A percentile compares a stretch with the other conserved stretches of the same genome.
Conservation (phyloP, 1,140 invertebrate species). For the Sitobion miscanthi region DNA sequence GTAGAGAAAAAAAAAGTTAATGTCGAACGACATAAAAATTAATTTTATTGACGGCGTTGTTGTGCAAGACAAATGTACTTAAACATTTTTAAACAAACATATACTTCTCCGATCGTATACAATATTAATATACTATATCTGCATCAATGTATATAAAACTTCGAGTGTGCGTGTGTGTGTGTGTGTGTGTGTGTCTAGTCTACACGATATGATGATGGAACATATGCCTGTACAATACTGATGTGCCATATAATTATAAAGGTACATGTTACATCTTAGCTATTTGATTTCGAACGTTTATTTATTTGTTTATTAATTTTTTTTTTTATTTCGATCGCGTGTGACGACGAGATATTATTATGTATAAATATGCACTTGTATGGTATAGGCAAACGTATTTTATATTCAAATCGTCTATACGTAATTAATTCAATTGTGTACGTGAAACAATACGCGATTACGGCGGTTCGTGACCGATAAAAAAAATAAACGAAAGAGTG, state of each 20-base stretch:
- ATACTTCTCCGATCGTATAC: not conserved
- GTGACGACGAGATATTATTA: not conserved
- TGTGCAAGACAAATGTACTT: not conserved
- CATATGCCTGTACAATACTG: not conserved
- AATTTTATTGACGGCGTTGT: slow-evolving; percentile 1
- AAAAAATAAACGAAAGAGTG: not conserved
- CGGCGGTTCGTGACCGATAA: not conserved
- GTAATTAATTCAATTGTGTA: slow-evolving; percentile 37
- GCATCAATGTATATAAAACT: not conserved
- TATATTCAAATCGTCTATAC: slow-evolving; percentile 17
- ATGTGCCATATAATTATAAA: slow-evolving; percentile 4
- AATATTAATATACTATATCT: not conserved
- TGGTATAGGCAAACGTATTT: not conserved
- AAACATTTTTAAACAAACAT: slow-evolving; percentile 7
- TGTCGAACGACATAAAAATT: slow-evolving; percentile 1
- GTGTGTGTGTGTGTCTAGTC: not conserved
- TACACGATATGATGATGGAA: not conserved
- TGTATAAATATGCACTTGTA: not conserved
- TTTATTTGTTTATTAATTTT: slow-evolving; percentile 9
- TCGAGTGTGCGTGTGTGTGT: too few species aligned
- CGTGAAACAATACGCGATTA: not conserved
- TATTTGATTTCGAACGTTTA: not conserved
- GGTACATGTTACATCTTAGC: not conserved
- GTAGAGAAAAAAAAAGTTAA: not conserved
- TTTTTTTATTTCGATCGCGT: not conserved